phyloP scores from a whole-genome alignment of 2,797 vertebrate genomes.

The Mus caroli region DNA sequence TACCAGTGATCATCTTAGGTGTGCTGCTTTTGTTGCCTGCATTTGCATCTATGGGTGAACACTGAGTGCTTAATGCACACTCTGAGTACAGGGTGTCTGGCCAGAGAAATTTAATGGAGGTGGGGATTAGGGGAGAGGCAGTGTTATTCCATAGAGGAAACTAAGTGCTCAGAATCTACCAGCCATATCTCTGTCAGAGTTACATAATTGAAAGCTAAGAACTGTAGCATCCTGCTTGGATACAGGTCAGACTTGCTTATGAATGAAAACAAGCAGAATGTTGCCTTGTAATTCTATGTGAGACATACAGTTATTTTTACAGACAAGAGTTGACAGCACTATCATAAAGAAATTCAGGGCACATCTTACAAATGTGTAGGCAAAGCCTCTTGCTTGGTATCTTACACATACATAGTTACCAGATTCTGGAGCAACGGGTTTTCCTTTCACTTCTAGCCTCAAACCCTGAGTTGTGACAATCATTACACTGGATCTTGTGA shows the following conservation, averaged over 20 bases:
- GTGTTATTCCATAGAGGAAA: neutral
- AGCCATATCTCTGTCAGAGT: neutral
- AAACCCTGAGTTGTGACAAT: neutral
- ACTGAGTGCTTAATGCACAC: neutral
- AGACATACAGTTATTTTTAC: neutral
- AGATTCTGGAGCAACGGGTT: neutral
- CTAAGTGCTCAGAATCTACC: neutral
- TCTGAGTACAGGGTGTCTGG: neutral
- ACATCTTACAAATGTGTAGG: neutral
- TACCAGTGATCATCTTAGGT: neutral
- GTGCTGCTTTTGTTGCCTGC: neutral
- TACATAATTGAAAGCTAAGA: neutral
- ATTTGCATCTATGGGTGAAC: neutral
- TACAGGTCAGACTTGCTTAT: neutral
- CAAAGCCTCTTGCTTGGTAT: neutral
- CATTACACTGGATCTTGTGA: neutral
- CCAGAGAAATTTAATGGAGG: neutral
- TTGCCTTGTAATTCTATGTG: neutral
- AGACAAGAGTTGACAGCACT: neutral
- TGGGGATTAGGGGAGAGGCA: neutral
- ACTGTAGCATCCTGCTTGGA: neutral
- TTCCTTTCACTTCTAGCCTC: neutral
- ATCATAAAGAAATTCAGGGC: neutral
- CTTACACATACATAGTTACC: neutral
- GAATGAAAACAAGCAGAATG: neutral